Evolutionary conservation across 2,113 vertebrate species (phyloP), one percentile per base, ranked within the genome.

Genomic region (Brachyhypopomus occidentalis): DNA sequence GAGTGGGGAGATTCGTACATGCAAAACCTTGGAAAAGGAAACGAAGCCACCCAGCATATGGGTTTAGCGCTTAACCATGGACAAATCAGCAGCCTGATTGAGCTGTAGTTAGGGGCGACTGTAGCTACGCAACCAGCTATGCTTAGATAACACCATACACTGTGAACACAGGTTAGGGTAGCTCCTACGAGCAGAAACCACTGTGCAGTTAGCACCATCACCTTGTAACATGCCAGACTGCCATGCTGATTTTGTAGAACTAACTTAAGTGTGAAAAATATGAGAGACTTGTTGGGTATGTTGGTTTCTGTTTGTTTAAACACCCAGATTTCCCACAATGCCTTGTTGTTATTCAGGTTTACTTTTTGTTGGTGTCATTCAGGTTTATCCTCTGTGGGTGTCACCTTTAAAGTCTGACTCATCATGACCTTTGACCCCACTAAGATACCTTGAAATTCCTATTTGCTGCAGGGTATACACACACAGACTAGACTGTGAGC

Each of bases 381-480:
- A 85, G 79, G 85, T 89, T 91, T 90, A 87, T 81, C 88, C 69
- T 74, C 62, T 76, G 41, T 80, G 58, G 25, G 23, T 63, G 70
- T 78, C 83, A 72, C 12, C 45, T 52, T 90, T 90, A 80, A 85
- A 83, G 72, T 79, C 45, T 86, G 81, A 82, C 84, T 89, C 88
- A 82, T 78, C 78, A 81, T 55, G 41, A 70, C 73, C 69, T 80
- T 84, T 88, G 81, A 86, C 86, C 84, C 87, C 59, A 41, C 8
- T 36, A 66, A 25, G 8, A 36, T 52, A 27, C 25, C 64, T 67
- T 36, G 30, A 30, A 64, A 25, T 34, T 17, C 75, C 25, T 19
- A n/a, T n/a, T 5, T 8, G 5, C 45, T n/a, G 25, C 20, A 11
- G 34, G 11, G 64, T 59, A 77, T 14, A 76, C 59, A 77, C 38